Conservation (phyloP, 2,113 vertebrate genomes). For the Pachycephala philippinensis region DNA sequence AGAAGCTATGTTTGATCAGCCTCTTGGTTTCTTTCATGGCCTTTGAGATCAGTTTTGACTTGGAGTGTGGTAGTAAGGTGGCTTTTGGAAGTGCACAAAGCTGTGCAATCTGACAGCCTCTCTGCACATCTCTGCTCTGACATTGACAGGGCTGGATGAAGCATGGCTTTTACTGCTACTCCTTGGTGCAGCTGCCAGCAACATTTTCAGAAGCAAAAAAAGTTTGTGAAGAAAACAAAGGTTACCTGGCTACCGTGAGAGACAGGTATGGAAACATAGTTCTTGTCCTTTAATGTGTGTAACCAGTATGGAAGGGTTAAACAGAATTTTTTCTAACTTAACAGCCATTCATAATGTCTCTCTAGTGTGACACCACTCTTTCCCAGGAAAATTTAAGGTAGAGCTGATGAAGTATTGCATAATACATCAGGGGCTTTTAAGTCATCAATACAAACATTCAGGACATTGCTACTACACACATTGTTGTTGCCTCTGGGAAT, state of each 20-base stretch:
- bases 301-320: not conserved
- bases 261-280: slow-evolving; percentile 76
- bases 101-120: not conserved
- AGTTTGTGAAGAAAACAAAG: slow-evolving; percentile 71
- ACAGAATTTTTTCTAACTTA: not conserved
- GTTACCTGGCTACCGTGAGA: slow-evolving; percentile 75
- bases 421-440: not conserved
- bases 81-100: not conserved
- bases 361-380: not conserved
- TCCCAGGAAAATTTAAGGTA: not conserved
- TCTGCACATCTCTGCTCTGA: not conserved
- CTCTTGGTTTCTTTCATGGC: not conserved
- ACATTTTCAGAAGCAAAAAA: slow-evolving; percentile 82
- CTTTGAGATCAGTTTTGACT: not conserved
- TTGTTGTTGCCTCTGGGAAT: not conserved
- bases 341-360: not conserved
- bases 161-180: slow-evolving; percentile 83
- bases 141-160: slow-evolving; percentile 81
- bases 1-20: not conserved
- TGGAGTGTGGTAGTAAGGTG: not conserved
- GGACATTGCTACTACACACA: not conserved
- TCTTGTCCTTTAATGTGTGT: not conserved
- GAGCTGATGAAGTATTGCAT: not conserved
- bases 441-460: not conserved
- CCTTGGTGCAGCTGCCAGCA: slow-evolving; percentile 72